Evolutionary conservation across 2,888 invertebrate species (phyloP), one percentile per base, ranked within the genome.

Genomic region (Heliconius charithonia): DNA sequence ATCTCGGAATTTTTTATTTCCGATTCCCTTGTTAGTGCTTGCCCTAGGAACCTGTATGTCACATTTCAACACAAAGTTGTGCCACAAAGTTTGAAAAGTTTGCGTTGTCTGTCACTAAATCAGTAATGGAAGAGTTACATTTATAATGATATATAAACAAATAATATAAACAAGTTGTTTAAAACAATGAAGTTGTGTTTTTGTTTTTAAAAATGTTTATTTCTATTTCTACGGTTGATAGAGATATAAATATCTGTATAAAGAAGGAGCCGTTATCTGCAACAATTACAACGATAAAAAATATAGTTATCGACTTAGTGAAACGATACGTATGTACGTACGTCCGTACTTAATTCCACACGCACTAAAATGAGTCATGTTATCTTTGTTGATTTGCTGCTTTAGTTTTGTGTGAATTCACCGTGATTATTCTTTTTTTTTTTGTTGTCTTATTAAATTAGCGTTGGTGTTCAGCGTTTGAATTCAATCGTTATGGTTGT

Each of bases 351-450:
- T 74, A 59, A 69, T 78, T 51, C 62, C 62, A 69, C 32, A 67
- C 59, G 67, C 56, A 67, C 73, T 73, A 66, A 37, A 73, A 73
- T 73, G 73, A 76, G 22, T 67, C 45, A 27, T 69, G 29, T 74
- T 73, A 56, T 41, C 41, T 67, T 65, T 62, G 63, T 22, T 37
- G 4, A 27, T 67, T 37, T 62, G 73, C 56, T 62, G n/a, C n/a
- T 45, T 56, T 67, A 59, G 59, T 67, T 67, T 73, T 66, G 41
- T 63, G 62, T 67, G 7, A 62, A 70, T 29, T 70, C 41, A 63
- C 2, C 25, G 32, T 72, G 70, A 63, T 51, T 29, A 19, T 37
- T 56, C 6, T n/a, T 69, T 27, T 32, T 29, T 29, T 67, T 41
- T 41, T 25, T 13, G 12, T 37, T 37, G 12, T 41, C 6, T 67